Evolutionary conservation across 1,140 invertebrate genomes (phyloP), one percentile per base, ranked within the genome.

Genomic region (Brachionus angularis): DNA sequence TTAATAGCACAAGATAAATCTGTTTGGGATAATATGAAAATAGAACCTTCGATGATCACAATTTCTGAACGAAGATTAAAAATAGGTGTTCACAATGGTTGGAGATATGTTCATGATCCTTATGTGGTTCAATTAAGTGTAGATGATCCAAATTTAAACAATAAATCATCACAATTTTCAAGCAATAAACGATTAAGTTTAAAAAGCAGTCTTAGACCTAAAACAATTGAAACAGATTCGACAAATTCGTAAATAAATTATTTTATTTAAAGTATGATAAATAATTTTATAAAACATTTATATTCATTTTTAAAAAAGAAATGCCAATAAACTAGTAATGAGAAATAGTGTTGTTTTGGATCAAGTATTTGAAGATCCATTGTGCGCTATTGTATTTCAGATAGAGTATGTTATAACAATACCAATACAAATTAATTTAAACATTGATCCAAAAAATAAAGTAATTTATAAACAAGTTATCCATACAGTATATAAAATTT

Each of bases 21-120:
- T 12, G n/a, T 29, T 23, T 47, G 49, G 49, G 61, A 69, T 36
- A 70, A 42, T 16, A 71, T 42, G 12, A 49, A 46, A 42, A 46
- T 33, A 18, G 72, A 73, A 18, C 53, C 61, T 10, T 74, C 73
- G 0, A 53, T 72, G 23, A 73, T 77, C 8, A 64, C 72, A 8
- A 75, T 80, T 36, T 50, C 74, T 27, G 79, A 81, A 72, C 71
- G 79, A 50, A 72, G 79, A 67, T 64, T 81, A 1, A 71, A 77
- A 74, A 74, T 81, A 53, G 80, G 80, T 52, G 74, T 81, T 18
- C 80, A 82, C 71, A 82, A 81, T 76, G 80, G 80, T 16, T 80
- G 77, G 77, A 74, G 75, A 18, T 82, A 77, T 73, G 72, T 80
- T 16, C 76, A 78, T 16, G 79, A 81, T 27, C 79, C 79, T 14